Evolutionary conservation across 2,113 vertebrate species (phyloP), one percentile per base, ranked within the genome.

Genomic region (Thymallus thymallus): DNA sequence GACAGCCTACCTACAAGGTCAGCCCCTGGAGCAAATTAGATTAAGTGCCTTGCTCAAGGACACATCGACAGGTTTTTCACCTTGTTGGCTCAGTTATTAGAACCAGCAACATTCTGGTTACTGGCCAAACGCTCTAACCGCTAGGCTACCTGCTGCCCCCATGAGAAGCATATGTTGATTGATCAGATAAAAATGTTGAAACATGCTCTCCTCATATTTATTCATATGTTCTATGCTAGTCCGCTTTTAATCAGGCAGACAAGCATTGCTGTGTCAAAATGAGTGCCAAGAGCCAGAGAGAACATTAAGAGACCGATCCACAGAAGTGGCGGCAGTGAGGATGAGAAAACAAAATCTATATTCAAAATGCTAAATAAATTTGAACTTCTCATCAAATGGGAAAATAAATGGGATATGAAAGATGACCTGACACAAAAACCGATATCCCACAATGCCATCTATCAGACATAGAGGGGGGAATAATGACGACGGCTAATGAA

Each of bases 281-380:
- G 63, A 68, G 32, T 76, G 75, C 45, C 75, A 41, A 41, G 35
- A 41, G 9, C 35, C 35, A 41, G 9, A 10, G 35, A 41, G 72
- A 72, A 83, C 76, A 69, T n/a, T 1, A 71, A 20, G 66, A 45
- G 60, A 66, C 55, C 69, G 72, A 74, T 56, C 64, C 69, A 75
- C 51, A 67, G 65, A 67, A 30, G 24, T 1, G 26, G 58, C 62
- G 79, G 55, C 74, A 23, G 73, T 71, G 45, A 65, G 60, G 68
- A 9, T 65, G 75, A 76, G 61, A 16, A 22, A 56, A 58, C n/a
- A 74, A 79, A 81, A 92, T 92, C 91, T 89, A 92, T 92, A 91
- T 91, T 92, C 90, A 92, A 92, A 90, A 90, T 87, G 88, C 86
- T 88, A 91, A 92, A 93, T 91, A 87, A 93, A 94, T 91, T 86